Base-by-base conservation (phyloP, 2,113 vertebrate genomes). In the Empidonax traillii region DNA sequence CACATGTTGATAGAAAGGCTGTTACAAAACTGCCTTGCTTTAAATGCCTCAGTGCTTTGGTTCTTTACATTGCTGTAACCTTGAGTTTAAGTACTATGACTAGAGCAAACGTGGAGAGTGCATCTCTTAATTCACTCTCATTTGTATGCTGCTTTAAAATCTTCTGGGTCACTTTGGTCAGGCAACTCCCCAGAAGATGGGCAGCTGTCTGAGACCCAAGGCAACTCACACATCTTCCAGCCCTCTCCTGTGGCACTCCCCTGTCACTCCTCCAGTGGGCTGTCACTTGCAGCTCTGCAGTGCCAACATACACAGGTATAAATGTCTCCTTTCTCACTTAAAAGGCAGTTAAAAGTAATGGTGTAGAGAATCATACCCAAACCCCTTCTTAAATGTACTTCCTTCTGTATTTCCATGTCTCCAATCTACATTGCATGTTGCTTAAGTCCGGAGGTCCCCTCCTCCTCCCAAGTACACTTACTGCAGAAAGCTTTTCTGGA, bases 71-170 rank as follows among this genome's bases (percentile, higher is more conserved):
- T 59, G n/a, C 66, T 65, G 24, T 41, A 87, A 84, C 58, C 49
- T 41, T 63, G 39, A 76, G 23, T 33, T 61, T 55, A 77, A 84
- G 43, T 49, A 81, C 35, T 17, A 61, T 1, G 2, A 71, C 9
- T 6, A 4, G 14, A 65, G 30, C 1, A 4, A 46, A 62, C 1
- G 2, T 51, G 19, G 3, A 4, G 2, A 15, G 18, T 17, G 18
- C 19, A 15, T 2, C 63, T 33, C n/a, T 66, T 58, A 47, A 77
- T 37, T 66, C 9, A 41, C 14, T 76, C 23, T 68, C 39, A 35
- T 71, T 31, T 74, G 14, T 21, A 47, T 2, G 0, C 44, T 55
- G 23, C 30, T 81, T 78, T 71, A 77, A 89, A 84, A 69, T 62
- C 46, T 43, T 67, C 62, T 59, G 25, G 19, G 22, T 55, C 22